Conservation (phyloP, 2,113 vertebrate species). For the Malurus cyaneus region DNA sequence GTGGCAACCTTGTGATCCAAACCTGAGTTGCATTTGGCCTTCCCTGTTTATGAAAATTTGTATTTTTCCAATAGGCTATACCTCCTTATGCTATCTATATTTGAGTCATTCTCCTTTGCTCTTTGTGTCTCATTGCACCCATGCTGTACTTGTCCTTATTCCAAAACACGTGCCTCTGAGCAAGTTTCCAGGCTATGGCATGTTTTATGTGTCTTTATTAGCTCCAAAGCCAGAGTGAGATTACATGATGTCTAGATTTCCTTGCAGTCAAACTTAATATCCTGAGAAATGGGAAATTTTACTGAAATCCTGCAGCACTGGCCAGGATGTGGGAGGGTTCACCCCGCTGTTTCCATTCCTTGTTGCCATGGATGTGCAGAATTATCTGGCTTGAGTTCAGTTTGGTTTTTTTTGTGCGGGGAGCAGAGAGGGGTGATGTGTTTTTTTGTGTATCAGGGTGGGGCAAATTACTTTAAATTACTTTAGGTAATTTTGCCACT, state of each 20-base stretch:
- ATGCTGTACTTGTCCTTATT: not conserved
- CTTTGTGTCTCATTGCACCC: rapidly evolving
- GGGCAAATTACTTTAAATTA: not conserved
- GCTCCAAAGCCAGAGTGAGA: slow-evolving; percentile 43
- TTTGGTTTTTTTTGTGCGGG: not conserved
- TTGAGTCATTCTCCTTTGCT: not conserved
- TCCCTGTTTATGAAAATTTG: not conserved
- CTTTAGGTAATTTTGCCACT: not conserved
- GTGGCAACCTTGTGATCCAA: not conserved
- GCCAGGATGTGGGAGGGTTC: not conserved
- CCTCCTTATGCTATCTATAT: not conserved
- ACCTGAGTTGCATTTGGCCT: not conserved
- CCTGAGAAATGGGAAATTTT: slow-evolving; percentile 65
- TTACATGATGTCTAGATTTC: slow-evolving; percentile 72
- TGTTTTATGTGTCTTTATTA: slow-evolving; percentile 63
- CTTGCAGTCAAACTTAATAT: slow-evolving; percentile 69
- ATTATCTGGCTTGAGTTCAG: not conserved
- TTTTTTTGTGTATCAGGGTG: not conserved
- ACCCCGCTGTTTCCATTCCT: not conserved
- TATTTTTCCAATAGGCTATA: not conserved
- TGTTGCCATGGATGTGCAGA: not conserved
- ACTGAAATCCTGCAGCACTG: slow-evolving; percentile 34
- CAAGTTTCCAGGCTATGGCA: slow-evolving; percentile 13
- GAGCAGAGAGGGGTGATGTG: not conserved
- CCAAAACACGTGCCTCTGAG: not conserved